Conservation (phyloP, 1,140 invertebrate genomes). For the Cherax quadricarinatus region DNA sequence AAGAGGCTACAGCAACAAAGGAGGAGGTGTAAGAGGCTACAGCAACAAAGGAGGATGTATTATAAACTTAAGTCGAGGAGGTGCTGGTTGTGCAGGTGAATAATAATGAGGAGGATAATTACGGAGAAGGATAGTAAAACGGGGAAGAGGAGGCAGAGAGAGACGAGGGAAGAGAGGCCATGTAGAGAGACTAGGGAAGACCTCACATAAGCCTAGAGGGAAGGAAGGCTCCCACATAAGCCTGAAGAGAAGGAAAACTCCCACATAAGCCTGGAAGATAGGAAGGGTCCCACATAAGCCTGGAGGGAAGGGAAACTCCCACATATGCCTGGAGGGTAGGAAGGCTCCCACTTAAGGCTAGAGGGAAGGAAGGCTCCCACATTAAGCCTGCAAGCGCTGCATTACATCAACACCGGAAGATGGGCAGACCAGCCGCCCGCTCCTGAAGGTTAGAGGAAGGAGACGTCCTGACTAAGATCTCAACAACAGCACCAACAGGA, state of each 20-base stretch:
- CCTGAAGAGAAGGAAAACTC: not conserved
- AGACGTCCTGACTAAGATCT: conserved; percentile 29
- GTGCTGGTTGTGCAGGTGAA: too few species aligned
- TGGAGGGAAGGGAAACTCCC: not conserved
- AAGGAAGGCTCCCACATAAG: too few species aligned
- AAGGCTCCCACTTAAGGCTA: too few species aligned
- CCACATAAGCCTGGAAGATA: conserved; percentile 27
- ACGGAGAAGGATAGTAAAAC: too few species aligned
- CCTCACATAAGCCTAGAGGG: too few species aligned
- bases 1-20: too few species aligned
- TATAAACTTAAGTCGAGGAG: too few species aligned
- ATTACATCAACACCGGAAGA: conserved; percentile 32
- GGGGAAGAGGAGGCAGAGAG: not conserved
- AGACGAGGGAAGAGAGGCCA: not conserved
- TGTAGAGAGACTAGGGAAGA: not conserved
- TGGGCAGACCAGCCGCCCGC: conserved; percentile 25
- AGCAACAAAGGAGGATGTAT: too few species aligned
- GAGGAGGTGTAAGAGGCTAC: too few species aligned
- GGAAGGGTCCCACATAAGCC: not conserved
- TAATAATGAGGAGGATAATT: too few species aligned
- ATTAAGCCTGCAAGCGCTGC: conserved; percentile 22
- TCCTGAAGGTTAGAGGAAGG: conserved; percentile 52
- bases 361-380: not conserved
- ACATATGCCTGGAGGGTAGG: too few species aligned
- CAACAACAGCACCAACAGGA: not conserved